Percentiles rank a stretch among this genome's conserved stretches.
phyloP scores from a whole-genome alignment of 1,140 invertebrate genomes.

The Drosophila persimilis region DNA sequence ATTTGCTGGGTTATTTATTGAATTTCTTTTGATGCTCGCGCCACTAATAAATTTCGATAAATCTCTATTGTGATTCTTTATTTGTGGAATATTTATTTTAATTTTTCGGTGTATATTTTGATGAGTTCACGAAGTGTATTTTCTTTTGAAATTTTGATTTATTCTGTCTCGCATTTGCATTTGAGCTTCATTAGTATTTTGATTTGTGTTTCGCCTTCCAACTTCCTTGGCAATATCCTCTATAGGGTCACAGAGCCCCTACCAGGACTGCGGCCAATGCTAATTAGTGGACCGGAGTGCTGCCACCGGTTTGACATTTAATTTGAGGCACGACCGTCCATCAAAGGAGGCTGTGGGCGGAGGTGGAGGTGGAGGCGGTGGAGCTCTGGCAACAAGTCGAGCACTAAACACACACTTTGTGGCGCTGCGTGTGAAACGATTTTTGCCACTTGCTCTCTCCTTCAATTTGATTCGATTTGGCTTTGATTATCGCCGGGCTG shows the following conservation, averaged over 20 bases:
- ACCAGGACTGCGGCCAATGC: conserved; percentile 1
- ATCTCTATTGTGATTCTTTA: conserved; percentile 11
- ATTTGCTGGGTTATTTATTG: conserved; percentile 19
- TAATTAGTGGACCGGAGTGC: conserved; percentile 24
- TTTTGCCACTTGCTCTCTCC: neutral
- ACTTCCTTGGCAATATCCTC: neutral
- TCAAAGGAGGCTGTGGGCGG: too few relatives aligned
- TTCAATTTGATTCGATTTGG: conserved; percentile 22
- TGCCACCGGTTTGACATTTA: conserved; percentile 8
- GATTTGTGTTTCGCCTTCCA: conserved; percentile 7
- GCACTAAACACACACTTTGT: conserved; percentile 30
- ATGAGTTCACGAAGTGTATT: neutral
- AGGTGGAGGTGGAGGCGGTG: too few relatives aligned
- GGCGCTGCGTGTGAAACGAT: neutral
- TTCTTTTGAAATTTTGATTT: neutral
- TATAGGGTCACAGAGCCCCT: neutral
- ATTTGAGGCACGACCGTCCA: neutral
- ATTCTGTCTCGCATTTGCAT: conserved; percentile 5
- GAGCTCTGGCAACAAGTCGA: conserved; percentile 47
- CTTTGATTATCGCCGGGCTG: conserved; percentile 5
- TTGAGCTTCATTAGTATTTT: neutral
- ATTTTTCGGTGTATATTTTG: conserved; percentile 2
- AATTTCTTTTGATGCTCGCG: neutral
- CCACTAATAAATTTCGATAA: neutral
- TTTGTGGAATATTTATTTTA: neutral